phyloP scores from a whole-genome alignment of 2,888 invertebrate species.

The Proisotoma minuta region DNA sequence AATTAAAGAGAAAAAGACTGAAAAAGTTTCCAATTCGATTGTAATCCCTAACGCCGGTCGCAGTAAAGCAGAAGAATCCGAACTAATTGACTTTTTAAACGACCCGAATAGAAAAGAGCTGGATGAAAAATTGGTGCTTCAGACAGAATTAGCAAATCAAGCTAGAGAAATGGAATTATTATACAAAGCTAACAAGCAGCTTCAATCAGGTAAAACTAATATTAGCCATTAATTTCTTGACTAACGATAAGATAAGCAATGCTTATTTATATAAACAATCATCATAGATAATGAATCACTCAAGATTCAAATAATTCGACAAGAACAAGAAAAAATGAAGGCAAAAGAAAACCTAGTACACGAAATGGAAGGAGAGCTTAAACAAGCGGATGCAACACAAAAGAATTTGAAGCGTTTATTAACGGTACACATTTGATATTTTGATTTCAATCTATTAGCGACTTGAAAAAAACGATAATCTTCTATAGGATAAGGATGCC shows the following conservation, averaged over 20 bases:
- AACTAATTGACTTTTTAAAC: slow-evolving; percentile 43
- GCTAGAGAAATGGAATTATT: slow-evolving; percentile 40
- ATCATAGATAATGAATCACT: slow-evolving; percentile 13
- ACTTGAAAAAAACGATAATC: not conserved
- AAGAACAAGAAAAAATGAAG: not conserved
- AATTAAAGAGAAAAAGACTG: not conserved
- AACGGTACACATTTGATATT: not conserved
- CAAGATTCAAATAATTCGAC: not conserved
- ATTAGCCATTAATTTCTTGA: no score
- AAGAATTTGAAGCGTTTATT: not conserved
- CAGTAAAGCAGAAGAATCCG: slow-evolving; percentile 40
- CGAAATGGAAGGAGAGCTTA: slow-evolving; percentile 10
- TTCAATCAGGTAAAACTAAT: slow-evolving; percentile 38
- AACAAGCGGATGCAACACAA: slow-evolving; percentile 7
- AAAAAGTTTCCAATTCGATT: no score
- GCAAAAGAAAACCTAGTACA: not conserved
- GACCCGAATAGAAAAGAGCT: slow-evolving; percentile 27
- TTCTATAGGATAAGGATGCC: slow-evolving; percentile 27
- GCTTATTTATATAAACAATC: no score
- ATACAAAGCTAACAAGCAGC: slow-evolving; percentile 40
- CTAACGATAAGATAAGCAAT: no score
- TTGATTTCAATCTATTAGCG: not conserved
- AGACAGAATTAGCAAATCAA: slow-evolving; percentile 42
- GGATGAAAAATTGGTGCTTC: slow-evolving; percentile 41
- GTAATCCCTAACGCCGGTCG: no score